phyloP scores from a whole-genome alignment of 2,113 vertebrate species.

The Urocitellus parryii region DNA sequence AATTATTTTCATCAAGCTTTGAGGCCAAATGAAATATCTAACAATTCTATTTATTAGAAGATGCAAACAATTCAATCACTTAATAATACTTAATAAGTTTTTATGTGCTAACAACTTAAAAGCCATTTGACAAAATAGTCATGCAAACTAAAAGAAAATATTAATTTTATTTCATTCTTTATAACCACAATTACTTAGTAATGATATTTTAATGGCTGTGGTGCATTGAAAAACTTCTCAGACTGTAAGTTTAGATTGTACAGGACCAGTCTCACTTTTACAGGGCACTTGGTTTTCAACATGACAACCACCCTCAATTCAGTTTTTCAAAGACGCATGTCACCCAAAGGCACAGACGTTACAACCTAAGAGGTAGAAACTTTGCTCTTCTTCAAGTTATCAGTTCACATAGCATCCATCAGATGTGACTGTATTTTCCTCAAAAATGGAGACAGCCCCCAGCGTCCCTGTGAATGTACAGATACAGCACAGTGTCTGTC shows the following conservation, averaged over 20 bases:
- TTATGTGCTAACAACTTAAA: constrained; percentile 19
- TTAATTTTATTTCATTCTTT: constrained; percentile 4
- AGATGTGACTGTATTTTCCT: not conserved
- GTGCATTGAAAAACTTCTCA: not conserved
- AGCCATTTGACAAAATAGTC: constrained; percentile 42
- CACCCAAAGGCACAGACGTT: not conserved
- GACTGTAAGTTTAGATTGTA: not conserved
- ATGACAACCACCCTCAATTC: not conserved
- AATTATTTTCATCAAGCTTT: not conserved
- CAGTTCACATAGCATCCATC: not conserved
- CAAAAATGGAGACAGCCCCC: not conserved
- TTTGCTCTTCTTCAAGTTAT: not conserved
- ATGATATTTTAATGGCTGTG: not conserved
- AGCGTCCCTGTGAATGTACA: not conserved
- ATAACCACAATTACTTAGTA: not conserved
- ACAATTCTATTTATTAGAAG: constrained; percentile 19
- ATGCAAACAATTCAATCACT: not conserved
- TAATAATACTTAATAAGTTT: not conserved
- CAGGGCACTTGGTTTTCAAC: not conserved
- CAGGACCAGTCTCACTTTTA: not conserved
- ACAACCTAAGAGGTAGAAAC: not conserved
- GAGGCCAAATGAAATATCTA: not conserved
- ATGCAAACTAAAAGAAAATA: not conserved
- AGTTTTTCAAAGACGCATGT: not conserved
- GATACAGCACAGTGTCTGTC: not conserved